Percentiles rank a stretch among this genome's conserved stretches.
phyloP scores from a whole-genome alignment of 1,140 invertebrate genomes.

The Sarcophaga peregrina region DNA sequence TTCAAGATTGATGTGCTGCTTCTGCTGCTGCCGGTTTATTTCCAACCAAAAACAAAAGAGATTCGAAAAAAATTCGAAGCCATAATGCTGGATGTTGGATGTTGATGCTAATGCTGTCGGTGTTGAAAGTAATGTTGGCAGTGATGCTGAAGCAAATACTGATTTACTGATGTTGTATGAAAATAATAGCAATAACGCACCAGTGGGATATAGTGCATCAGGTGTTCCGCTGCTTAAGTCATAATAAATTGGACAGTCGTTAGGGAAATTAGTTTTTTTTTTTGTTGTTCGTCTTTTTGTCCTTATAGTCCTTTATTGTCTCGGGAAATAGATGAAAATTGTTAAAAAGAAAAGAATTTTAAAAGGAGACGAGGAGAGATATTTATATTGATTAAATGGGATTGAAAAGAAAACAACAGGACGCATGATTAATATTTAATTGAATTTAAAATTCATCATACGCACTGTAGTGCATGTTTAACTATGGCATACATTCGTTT shows the following conservation, averaged over 20 bases:
- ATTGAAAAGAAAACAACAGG: neutral
- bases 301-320: neutral
- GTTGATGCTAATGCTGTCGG: neutral
- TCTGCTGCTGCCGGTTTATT: neutral
- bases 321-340: neutral
- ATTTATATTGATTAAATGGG: neutral
- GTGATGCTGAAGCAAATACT: neutral
- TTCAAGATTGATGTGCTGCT: conserved; percentile 5
- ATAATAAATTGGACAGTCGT: conserved; percentile 5
- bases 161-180: neutral
- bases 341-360: neutral
- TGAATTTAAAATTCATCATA: neutral
- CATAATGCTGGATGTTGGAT: neutral
- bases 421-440: neutral
- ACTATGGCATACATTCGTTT: no score
- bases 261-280: conserved; percentile 5
- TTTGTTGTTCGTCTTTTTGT: no score
- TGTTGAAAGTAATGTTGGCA: conserved; percentile 1
- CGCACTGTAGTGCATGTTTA: no score
- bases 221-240: neutral
- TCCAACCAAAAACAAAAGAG: neutral
- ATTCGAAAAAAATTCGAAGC: neutral
- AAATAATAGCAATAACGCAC: neutral
- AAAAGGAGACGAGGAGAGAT: neutral
- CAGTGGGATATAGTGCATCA: neutral